A percentile compares a stretch with the other conserved stretches of the same genome.
These are phyloP conservation scores for Megaceryle alcyon DNA, from an alignment of 2,797 vertebrate genomes.

Conservation along the genomic window DNA sequence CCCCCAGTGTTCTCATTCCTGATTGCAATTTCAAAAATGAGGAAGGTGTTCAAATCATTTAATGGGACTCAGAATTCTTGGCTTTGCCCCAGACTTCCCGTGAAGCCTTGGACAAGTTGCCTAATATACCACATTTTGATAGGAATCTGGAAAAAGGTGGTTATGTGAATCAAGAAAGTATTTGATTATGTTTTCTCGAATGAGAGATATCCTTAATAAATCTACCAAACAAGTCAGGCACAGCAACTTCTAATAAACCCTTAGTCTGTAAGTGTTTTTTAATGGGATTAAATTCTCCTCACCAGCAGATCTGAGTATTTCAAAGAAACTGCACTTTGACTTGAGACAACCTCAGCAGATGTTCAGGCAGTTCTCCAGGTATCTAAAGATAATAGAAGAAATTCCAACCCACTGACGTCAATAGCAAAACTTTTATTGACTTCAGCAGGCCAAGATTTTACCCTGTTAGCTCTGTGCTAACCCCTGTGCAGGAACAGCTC, in stretches of 20 bases:
- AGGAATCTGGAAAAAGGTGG: background rate
- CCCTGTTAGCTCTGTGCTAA: background rate
- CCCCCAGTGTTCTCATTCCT: background rate
- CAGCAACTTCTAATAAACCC: background rate
- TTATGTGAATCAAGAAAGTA: background rate
- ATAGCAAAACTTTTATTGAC: background rate
- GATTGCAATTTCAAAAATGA: background rate
- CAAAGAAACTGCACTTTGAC: background rate
- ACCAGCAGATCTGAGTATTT: background rate
- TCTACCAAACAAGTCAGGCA: background rate
- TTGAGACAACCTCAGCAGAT: conserved; percentile 23
- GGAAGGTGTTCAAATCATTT: background rate
- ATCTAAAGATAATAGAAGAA: conserved; percentile 8
- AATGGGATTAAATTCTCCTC: background rate
- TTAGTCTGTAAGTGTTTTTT: background rate
- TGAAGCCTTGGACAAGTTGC: background rate
- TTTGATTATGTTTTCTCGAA: background rate
- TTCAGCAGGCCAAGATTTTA: background rate
- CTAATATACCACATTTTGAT: background rate
- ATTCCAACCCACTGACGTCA: conserved; percentile 21
- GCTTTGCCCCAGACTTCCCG: background rate
- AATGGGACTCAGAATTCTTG: background rate
- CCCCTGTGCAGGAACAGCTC: background rate
- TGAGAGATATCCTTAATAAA: background rate
- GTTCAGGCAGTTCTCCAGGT: conserved; percentile 25